Evolutionary conservation across 2,888 invertebrate species (phyloP).

Genomic region (Polietes domitor): DNA sequence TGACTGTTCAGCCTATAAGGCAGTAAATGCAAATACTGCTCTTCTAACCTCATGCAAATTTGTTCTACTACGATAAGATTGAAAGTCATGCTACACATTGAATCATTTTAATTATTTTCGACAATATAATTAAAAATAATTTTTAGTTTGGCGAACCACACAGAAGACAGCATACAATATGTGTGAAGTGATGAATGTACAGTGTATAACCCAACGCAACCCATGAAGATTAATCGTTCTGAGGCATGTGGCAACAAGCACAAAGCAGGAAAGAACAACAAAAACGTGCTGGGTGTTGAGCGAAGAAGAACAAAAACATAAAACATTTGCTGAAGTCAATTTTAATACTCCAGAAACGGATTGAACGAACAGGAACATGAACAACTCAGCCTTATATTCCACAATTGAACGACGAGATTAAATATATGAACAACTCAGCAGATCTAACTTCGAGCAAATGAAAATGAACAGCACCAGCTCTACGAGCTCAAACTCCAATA

Average conservation of each 20-base stretch:
- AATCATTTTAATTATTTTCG: constrained; percentile 24
- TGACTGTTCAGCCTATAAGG: neutral
- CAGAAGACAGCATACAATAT: no score
- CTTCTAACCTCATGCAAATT: no score
- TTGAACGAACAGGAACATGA: constrained; percentile 21
- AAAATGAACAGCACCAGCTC: neutral
- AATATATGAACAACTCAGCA: no score
- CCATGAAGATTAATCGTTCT: constrained; percentile 21
- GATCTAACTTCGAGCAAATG: constrained; percentile 2
- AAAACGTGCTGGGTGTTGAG: constrained; percentile 20
- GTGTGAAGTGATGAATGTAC: no score
- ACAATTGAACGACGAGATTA: no score
- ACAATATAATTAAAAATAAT: constrained; percentile 38
- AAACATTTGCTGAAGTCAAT: constrained; percentile 26
- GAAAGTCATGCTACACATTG: constrained; percentile 8
- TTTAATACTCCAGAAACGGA: neutral
- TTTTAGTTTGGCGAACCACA: neutral
- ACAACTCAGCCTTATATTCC: constrained; percentile 21
- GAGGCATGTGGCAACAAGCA: neutral
- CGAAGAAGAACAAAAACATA: neutral
- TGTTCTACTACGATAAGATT: neutral
- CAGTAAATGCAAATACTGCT: neutral
- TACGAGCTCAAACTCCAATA: neutral
- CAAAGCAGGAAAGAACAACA: constrained; percentile 2
- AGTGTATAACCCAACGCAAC: no score